These are phyloP conservation scores for Ecdyonurus torrentis DNA, from an alignment of 2,888 invertebrate genomes.

Conservation along the genomic window DNA sequence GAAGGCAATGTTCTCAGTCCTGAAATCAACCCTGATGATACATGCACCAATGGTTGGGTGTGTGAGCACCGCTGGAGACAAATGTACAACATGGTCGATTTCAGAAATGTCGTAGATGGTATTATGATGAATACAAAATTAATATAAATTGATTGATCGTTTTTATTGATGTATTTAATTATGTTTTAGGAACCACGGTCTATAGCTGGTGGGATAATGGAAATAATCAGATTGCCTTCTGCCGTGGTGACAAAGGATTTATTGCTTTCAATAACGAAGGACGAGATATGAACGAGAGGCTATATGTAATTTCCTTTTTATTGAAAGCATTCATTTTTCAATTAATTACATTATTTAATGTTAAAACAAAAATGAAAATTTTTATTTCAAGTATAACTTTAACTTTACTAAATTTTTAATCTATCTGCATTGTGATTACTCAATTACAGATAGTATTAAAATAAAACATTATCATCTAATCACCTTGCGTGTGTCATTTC, in stretches of 20 bases:
- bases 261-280: constrained; percentile 40
- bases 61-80: constrained; percentile 77
- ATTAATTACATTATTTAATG: too few species aligned
- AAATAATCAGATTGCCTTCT: constrained; percentile 69
- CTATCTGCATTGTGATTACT: too few species aligned
- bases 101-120: constrained; percentile 46
- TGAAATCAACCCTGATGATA: constrained; percentile 40
- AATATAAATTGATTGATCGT: background rate
- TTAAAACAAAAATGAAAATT: too few species aligned
- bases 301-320: constrained; percentile 26
- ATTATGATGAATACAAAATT: background rate
- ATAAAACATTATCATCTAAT: too few species aligned
- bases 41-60: constrained; percentile 57
- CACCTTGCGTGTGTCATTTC: too few species aligned
- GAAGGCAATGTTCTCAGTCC: constrained; percentile 48
- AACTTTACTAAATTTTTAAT: too few species aligned
- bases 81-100: constrained; percentile 61
- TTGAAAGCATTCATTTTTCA: too few species aligned
- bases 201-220: constrained; percentile 66
- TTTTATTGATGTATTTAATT: background rate
- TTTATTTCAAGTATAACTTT: too few species aligned
- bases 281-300: constrained; percentile 18
- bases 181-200: constrained; percentile 11
- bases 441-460: too few species aligned
- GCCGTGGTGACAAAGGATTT: constrained; percentile 44